Conservation (phyloP, 1,140 invertebrate genomes). For the Drosophila repletoides region DNA sequence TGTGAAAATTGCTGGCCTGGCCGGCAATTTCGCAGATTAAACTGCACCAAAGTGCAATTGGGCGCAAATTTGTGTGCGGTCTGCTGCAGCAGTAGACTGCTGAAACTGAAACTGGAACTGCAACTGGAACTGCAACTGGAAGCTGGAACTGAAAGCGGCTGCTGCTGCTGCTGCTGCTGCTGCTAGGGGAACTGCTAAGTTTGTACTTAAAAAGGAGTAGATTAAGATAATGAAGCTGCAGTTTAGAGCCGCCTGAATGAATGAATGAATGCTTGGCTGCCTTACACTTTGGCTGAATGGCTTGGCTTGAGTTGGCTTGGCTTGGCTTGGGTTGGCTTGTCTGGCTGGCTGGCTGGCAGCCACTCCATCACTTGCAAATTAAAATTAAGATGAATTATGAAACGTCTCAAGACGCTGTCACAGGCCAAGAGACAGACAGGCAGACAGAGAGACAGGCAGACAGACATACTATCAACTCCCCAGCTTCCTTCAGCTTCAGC, state of each 20-base stretch:
- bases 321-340: neutral
- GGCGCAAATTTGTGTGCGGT: conserved; percentile 73
- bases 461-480: too few species aligned
- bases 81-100: conserved; percentile 28
- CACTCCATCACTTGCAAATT: conserved; percentile 78
- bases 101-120: conserved; percentile 52
- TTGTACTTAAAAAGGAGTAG: conserved; percentile 70
- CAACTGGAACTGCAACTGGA: too few species aligned
- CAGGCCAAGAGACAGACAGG: conserved; percentile 40
- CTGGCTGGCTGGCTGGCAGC: conserved; percentile 46
- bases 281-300: conserved; percentile 19
- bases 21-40: conserved; percentile 75
- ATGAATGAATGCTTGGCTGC: neutral
- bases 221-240: conserved; percentile 79
- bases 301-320: too few species aligned
- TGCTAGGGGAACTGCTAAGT: conserved; percentile 62
- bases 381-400: conserved; percentile 80
- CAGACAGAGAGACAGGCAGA: too few species aligned
- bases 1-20: conserved; percentile 70
- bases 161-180: conserved; percentile 17
- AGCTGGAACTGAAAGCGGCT: too few species aligned
- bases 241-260: conserved; percentile 50
- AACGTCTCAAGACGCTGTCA: conserved; percentile 46
- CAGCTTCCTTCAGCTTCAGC: neutral
- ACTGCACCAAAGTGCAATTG: conserved; percentile 78